Percentiles rank a stretch among this genome's conserved stretches.
Conservation (phyloP, 2,113 vertebrate genomes). For the Sturnira hondurensis region DNA sequence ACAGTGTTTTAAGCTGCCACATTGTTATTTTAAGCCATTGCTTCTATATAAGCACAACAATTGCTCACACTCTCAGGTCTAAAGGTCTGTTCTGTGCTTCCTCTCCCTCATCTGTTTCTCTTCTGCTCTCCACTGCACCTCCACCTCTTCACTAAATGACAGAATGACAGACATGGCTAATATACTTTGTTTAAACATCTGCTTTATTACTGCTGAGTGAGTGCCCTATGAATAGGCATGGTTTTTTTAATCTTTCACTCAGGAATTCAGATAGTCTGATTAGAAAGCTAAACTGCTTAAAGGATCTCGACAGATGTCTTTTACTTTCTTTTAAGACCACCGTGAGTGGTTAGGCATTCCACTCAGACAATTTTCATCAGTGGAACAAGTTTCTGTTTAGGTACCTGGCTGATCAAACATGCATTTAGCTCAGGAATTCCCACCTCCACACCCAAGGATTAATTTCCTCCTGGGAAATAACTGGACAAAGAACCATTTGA, state of each 20-base stretch:
- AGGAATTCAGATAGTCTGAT: conserved; percentile 69
- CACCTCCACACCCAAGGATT: conserved; percentile 45
- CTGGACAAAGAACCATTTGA: conserved; percentile 30
- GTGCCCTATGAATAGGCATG: conserved; percentile 20
- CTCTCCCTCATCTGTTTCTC: conserved; percentile 22
- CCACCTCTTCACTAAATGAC: conserved; percentile 38
- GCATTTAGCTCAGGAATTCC: conserved; percentile 63
- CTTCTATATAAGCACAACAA: neutral
- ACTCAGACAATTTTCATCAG: conserved; percentile 34
- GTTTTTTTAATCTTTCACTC: conserved; percentile 65
- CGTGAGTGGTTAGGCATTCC: conserved; percentile 49
- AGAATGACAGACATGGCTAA: conserved; percentile 62
- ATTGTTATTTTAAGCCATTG: conserved; percentile 51
- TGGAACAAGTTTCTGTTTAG: conserved; percentile 42
- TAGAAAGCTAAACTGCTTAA: conserved; percentile 50
- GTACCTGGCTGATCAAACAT: conserved; percentile 33
- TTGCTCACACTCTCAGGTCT: conserved; percentile 8
- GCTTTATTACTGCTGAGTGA: conserved; percentile 69
- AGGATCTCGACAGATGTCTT: conserved; percentile 64
- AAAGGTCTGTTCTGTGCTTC: conserved; percentile 47
- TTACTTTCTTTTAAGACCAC: conserved; percentile 69
- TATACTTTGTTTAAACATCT: conserved; percentile 73
- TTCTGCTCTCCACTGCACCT: neutral
- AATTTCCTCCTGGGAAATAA: conserved; percentile 51
- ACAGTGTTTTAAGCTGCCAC: conserved; percentile 21